A percentile compares a stretch with the other conserved stretches of the same genome.
These are phyloP conservation scores for western clawed frog (Xenopus tropicalis) DNA, from an alignment of 2,113 vertebrate species.

Conservation along the genomic window UCB_Xtro_10.0 CM004443.2:32338501-32339000, in stretches of 20 bases:
- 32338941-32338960: conserved; percentile 33
- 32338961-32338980: conserved; percentile 42
- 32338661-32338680: neutral
- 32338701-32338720: neutral
- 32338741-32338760: conserved; percentile 24
- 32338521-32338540: too few species aligned
- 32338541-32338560: too few species aligned
- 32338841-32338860: conserved; percentile 41
- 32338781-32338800: conserved; percentile 22
- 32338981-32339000: conserved; percentile 18
- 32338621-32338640: neutral
- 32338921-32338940: conserved; percentile 42
- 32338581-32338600: too few species aligned
- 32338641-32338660: neutral
- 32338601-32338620: too few species aligned
- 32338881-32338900: conserved; percentile 42
- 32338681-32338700: neutral
- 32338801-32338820: conserved; percentile 26
- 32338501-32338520: too few species aligned
- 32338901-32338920: conserved; percentile 43
- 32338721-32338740: neutral
- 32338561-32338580: too few species aligned
- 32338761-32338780: conserved; percentile 38
- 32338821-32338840: conserved; percentile 31
- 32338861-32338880: conserved; percentile 40